phyloP scores from a whole-genome alignment of 1,140 invertebrate genomes.

The Aradophagus sp. region DNA sequence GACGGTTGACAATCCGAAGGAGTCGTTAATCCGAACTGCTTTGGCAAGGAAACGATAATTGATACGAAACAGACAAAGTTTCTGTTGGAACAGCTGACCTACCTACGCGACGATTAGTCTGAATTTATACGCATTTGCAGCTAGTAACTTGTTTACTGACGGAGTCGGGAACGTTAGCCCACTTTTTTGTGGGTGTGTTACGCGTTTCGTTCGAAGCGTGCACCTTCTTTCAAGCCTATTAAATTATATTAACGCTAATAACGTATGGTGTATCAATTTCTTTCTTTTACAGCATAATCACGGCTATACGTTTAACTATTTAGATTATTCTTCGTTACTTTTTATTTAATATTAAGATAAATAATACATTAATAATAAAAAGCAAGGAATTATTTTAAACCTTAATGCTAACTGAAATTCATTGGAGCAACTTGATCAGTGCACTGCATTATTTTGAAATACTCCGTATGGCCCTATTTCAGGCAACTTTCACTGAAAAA shows the following conservation, averaged over 20 bases:
- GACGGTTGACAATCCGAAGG: no score
- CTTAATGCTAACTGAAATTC: no score
- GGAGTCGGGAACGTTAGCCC: conserved; percentile 12
- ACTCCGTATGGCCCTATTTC: no score
- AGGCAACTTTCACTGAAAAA: no score
- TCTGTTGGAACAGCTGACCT: conserved; percentile 40
- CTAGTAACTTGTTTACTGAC: conserved; percentile 39
- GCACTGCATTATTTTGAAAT: no score
- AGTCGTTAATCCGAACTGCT: conserved; percentile 23
- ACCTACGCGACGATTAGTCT: conserved; percentile 48
- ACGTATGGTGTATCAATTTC: conserved; percentile 18
- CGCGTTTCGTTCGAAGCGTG: conserved; percentile 32
- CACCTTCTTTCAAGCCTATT: conserved; percentile 37
- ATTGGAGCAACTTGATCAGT: no score
- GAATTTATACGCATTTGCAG: conserved; percentile 45
- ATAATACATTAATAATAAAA: no score
- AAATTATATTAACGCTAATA: conserved; percentile 42
- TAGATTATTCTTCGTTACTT: no score
- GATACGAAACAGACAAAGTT: conserved; percentile 35
- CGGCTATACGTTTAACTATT: no score
- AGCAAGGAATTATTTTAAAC: no score
- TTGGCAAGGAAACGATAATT: conserved; percentile 23
- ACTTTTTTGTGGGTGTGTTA: conserved; percentile 49
- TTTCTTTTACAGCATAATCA: conserved; percentile 24
- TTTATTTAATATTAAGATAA: no score